Conservation (phyloP, 2,888 invertebrate genomes). For the Caradrina clavipalpis region DNA sequence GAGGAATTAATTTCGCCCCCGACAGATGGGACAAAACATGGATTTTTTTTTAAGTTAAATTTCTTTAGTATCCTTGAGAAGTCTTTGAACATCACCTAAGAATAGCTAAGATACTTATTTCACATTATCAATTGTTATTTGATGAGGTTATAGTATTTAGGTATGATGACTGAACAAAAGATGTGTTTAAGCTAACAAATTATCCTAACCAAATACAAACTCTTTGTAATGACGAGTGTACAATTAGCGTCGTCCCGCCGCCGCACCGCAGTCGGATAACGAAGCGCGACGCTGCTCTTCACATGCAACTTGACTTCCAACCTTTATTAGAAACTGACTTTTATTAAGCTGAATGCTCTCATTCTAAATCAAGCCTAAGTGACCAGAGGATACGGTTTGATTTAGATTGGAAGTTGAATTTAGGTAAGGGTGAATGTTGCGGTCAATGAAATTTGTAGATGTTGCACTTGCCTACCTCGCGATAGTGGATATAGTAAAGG, state of each 20-base stretch:
- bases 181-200: constrained; percentile 31
- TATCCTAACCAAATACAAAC: constrained; percentile 58
- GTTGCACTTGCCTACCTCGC: constrained; percentile 76
- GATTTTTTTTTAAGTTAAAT: too few relatives aligned
- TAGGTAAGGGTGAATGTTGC: constrained; percentile 63
- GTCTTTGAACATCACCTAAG: background rate
- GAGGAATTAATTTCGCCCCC: too few relatives aligned
- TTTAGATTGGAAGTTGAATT: background rate
- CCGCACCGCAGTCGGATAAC: constrained; percentile 80
- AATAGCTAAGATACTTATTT: background rate
- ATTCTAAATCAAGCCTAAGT: constrained; percentile 46
- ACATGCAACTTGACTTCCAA: constrained; percentile 79
- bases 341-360: constrained; percentile 24
- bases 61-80: too few relatives aligned
- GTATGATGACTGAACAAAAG: background rate
- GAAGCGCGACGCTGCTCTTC: constrained; percentile 82
- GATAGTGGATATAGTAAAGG: constrained; percentile 78
- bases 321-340: constrained; percentile 70
- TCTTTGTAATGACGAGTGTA: constrained; percentile 76
- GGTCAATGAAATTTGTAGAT: constrained; percentile 66
- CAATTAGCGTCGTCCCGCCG: constrained; percentile 82
- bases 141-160: background rate
- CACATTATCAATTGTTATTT: background rate
- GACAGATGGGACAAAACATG: too few relatives aligned
- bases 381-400: constrained; percentile 23